Conservation (phyloP, 1,140 invertebrate species). For the Zaprionus capensis region DNA sequence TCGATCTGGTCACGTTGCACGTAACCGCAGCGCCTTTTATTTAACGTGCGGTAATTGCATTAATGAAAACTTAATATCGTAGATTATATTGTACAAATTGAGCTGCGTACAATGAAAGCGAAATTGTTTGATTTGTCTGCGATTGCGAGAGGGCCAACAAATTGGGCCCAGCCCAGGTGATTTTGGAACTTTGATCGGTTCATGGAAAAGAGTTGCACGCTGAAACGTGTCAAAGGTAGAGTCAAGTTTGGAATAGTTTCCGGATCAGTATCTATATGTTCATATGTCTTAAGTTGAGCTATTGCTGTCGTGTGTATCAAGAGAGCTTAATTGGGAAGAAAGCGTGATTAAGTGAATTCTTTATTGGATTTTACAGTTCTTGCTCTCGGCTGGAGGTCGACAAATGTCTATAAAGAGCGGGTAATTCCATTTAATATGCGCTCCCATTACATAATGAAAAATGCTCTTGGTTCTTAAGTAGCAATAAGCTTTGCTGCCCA, state of each 20-base stretch:
- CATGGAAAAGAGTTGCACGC: constrained; percentile 6
- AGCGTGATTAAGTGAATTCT: background rate
- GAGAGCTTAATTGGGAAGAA: background rate
- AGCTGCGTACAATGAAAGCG: constrained; percentile 80
- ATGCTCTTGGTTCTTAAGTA: background rate
- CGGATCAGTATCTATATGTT: background rate
- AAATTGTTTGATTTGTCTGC: constrained; percentile 76
- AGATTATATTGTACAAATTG: constrained; percentile 82
- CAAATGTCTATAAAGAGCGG: background rate
- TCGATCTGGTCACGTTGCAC: constrained; percentile 79
- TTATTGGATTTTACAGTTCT: background rate
- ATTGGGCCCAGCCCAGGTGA: constrained; percentile 34
- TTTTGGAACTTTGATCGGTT: constrained; percentile 54
- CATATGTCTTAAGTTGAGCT: background rate
- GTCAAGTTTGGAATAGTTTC: background rate
- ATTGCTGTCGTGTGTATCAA: background rate
- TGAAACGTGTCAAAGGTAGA: constrained; percentile 47
- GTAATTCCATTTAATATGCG: constrained; percentile 6
- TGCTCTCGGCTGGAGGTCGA: background rate
- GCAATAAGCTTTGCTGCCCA: constrained; percentile 18
- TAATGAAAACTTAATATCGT: constrained; percentile 79
- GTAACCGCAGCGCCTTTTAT: constrained; percentile 80
- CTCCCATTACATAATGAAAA: background rate
- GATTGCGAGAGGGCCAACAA: constrained; percentile 39
- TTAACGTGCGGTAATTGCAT: constrained; percentile 80